phyloP scores from a whole-genome alignment of 2,797 vertebrate genomes.

The Carduelis carduelis region DNA sequence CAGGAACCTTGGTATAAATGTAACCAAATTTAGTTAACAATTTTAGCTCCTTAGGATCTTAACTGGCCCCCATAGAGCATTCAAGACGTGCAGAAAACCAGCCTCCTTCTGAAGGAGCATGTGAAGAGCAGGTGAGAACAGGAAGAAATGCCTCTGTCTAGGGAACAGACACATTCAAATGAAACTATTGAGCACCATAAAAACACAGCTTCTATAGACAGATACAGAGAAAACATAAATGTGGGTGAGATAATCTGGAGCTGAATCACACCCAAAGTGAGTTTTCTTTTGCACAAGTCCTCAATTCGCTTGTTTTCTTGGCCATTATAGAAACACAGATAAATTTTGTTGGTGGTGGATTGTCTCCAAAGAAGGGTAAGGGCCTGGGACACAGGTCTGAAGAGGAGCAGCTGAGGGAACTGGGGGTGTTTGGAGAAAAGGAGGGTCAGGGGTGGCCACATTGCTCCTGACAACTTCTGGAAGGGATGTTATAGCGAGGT shows the following conservation, averaged over 20 bases:
- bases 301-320: neutral
- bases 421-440: neutral
- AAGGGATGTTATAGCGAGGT: neutral
- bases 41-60: neutral
- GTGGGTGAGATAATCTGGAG: neutral
- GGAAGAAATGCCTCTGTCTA: neutral
- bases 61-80: neutral
- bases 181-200: neutral
- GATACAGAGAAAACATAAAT: neutral
- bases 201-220: neutral
- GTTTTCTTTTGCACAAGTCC: neutral
- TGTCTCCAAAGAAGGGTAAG: neutral
- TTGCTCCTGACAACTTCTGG: neutral
- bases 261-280: neutral
- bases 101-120: neutral
- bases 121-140: neutral
- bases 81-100: neutral
- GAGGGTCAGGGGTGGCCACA: no score
- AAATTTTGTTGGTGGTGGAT: no score
- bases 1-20: neutral
- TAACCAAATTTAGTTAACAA: neutral
- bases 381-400: neutral
- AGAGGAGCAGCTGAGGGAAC: neutral
- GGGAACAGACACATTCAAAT: neutral
- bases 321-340: neutral